Evolutionary conservation across 2,797 vertebrate species (phyloP), one percentile per base, ranked within the genome.

Genomic region (Eulemur albifrons): DNA sequence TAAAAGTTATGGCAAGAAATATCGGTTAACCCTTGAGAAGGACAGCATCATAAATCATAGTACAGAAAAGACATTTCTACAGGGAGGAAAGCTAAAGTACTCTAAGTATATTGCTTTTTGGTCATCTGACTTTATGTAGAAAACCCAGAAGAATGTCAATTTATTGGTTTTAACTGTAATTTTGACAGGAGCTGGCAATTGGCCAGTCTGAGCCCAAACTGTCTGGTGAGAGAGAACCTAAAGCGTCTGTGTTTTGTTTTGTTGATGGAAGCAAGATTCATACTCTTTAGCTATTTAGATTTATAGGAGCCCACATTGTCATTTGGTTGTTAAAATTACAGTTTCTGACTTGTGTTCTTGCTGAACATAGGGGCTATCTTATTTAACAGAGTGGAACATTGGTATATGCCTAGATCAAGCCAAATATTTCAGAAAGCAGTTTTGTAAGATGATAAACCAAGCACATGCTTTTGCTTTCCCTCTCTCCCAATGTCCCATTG

Each of bases 131-230:
- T 89, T 94, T 6, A 91, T 92, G 15, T 87, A 65, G 88, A 94
- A 94, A 97, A 93, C 79, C 61, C 38, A 79, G 40, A 92, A 95
- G 75, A 91, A 93, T 87, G 87, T 67, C 87, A 80, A 11, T 93
- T 87, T 95, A 91, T 96, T 94, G 83, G 40, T 93, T 97, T 97
- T 90, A 96, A 96, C 54, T 92, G n/a, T 93, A 85, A 88, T 90
- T 94, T 97, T 95, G 92, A 93, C 76, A 81, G 84, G 35, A 90
- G 20, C 40, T 97, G 96, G 83, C 82, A 69, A 48, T 52, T 96
- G 61, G 70, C 95, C 93, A 96, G 50, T 80, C 50, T 72, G 48
- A 95, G 86, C 87, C 82, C 52, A 96, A 81, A 93, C 35, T 96
- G 82, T 90, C 88, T 90, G 61, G 52, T 80, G 75, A 95, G 89